Evolutionary conservation across 2,888 invertebrate species (phyloP).

Genomic region (Epsilonema sp.): DNA sequence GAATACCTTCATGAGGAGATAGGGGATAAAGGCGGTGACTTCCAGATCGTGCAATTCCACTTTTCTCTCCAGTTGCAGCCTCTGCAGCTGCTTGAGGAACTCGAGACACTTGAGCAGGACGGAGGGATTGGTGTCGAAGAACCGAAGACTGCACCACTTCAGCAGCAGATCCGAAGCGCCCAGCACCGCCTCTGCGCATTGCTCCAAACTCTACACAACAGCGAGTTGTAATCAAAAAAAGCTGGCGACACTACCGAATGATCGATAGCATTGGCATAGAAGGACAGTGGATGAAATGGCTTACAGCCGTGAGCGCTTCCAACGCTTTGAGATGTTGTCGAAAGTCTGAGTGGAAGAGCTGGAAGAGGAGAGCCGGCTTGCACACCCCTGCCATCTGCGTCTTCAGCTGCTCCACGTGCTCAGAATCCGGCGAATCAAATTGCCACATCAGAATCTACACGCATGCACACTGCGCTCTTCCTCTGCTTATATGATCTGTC

Average conservation of each 20-base stretch:
- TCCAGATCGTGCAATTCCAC: slow-evolving; percentile 75
- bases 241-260: too few relatives aligned
- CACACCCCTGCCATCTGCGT: slow-evolving; percentile 79
- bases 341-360: slow-evolving; percentile 84
- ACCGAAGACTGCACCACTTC: slow-evolving; percentile 84
- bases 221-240: too few relatives aligned
- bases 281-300: too few relatives aligned
- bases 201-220: slow-evolving; percentile 47
- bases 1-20: slow-evolving; percentile 70
- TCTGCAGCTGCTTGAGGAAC: slow-evolving; percentile 53
- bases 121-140: slow-evolving; percentile 96
- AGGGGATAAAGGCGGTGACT: slow-evolving; percentile 79
- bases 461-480: slow-evolving; percentile 17
- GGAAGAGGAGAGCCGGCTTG: slow-evolving; percentile 60
- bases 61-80: slow-evolving; percentile 48
- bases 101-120: slow-evolving; percentile 85
- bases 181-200: slow-evolving; percentile 56
- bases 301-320: too few relatives aligned
- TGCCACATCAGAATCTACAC: slow-evolving; percentile 80
- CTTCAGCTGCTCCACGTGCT: slow-evolving; percentile 73
- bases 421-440: slow-evolving; percentile 72
- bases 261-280: too few relatives aligned
- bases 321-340: slow-evolving; percentile 87
- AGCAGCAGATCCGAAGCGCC: slow-evolving; percentile 80
- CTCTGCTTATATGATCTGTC: slow-evolving; percentile 13